phyloP scores from a whole-genome alignment of 2,888 invertebrate genomes.

The Ferrisia virgata region DNA sequence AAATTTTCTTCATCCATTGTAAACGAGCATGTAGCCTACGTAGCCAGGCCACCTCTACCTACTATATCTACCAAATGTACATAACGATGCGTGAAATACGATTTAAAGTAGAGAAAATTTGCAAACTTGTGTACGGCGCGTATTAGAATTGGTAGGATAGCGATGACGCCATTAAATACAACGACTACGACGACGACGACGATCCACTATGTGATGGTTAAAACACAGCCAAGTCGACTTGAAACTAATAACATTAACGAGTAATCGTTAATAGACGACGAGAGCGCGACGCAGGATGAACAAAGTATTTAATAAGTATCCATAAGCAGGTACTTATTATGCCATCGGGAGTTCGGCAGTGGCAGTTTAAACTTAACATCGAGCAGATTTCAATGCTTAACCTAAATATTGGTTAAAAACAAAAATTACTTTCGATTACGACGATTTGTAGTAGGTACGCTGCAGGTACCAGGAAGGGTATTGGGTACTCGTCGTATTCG shows the following conservation, averaged over 20 bases:
- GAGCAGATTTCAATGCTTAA: not conserved
- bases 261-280: not conserved
- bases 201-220: not conserved
- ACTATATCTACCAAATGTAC: not conserved
- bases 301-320: not conserved
- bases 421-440: not conserved
- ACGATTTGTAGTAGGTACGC: too few species aligned
- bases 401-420: not conserved
- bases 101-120: conserved; percentile 9
- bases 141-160: not conserved
- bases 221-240: not conserved
- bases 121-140: not conserved
- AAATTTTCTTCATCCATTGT: not conserved
- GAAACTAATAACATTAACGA: not conserved
- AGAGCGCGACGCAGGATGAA: not conserved
- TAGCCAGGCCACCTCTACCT: too few species aligned
- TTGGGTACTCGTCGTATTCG: too few species aligned
- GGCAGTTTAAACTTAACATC: not conserved
- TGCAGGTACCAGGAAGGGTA: too few species aligned
- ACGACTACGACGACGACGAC: not conserved
- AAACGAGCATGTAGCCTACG: not conserved
- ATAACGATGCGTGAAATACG: conserved; percentile 5
- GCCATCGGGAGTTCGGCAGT: not conserved
- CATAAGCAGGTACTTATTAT: not conserved
- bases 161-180: not conserved